These are phyloP conservation scores for Choreutis nemorana DNA, from an alignment of 2,888 invertebrate genomes.

Conservation along the genomic window DNA sequence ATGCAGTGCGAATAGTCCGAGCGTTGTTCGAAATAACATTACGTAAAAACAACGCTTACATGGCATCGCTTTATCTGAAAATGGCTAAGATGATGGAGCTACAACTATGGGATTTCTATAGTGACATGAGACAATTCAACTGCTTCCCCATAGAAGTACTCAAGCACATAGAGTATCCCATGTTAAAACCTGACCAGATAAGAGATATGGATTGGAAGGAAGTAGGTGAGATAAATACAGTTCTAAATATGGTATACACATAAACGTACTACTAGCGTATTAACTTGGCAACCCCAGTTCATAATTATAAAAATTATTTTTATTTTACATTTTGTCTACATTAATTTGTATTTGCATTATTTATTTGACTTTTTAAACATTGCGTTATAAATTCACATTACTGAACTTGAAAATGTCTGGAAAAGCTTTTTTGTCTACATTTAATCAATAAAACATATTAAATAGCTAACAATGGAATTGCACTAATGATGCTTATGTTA, in stretches of 20 bases:
- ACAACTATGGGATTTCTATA: conserved; percentile 88
- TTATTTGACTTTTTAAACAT: no score
- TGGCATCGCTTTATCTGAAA: conserved; percentile 84
- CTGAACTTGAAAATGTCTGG: no score
- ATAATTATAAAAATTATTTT: background rate
- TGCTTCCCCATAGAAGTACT: conserved; percentile 80
- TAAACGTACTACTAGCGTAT: no score
- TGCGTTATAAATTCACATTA: no score
- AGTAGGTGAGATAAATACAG: no score
- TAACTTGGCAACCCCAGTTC: no score
- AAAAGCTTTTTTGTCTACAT: no score
- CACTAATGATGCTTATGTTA: no score
- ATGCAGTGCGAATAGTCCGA: conserved; percentile 88
- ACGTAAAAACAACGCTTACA: conserved; percentile 87
- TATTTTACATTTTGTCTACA: background rate
- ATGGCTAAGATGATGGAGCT: conserved; percentile 94
- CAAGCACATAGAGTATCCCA: conserved; percentile 80
- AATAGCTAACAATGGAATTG: no score
- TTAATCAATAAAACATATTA: no score
- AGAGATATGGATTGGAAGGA: conserved; percentile 89
- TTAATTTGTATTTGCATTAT: no score
- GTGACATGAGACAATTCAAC: conserved; percentile 86
- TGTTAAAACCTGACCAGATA: conserved; percentile 78
- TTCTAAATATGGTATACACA: no score
- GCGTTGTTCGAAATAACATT: conserved; percentile 95